These are phyloP conservation scores for Gymnocephalus cernua DNA, from an alignment of 2,113 vertebrate genomes.

Conservation along the genomic window DNA sequence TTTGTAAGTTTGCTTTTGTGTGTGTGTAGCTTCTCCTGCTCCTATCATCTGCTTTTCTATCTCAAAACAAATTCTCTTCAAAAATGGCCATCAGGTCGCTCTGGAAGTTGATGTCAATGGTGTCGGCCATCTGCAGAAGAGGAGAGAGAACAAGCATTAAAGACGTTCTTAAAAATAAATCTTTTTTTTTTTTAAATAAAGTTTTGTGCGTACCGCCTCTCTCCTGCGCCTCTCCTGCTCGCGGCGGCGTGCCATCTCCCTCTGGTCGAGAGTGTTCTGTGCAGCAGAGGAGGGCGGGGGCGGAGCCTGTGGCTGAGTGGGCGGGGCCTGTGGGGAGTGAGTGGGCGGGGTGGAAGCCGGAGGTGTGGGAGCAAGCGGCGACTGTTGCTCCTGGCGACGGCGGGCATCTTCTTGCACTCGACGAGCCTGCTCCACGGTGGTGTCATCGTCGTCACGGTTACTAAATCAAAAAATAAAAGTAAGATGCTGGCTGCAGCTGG, in stretches of 20 bases:
- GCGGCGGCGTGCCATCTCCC: constrained; percentile 89
- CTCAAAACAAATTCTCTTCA: constrained; percentile 94
- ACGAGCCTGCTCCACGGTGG: constrained; percentile 63
- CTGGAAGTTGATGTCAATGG: constrained; percentile 97
- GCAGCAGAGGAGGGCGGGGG: constrained; percentile 65
- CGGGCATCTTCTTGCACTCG: constrained; percentile 75
- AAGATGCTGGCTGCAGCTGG: neutral
- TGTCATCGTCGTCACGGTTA: constrained; percentile 90
- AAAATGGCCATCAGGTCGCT: constrained; percentile 96
- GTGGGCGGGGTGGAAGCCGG: constrained; percentile 83
- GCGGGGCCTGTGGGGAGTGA: constrained; percentile 84
- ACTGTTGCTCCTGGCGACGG: constrained; percentile 79
- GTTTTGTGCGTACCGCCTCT: constrained; percentile 85
- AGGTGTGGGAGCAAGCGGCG: constrained; percentile 77
- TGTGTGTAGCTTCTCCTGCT: constrained; percentile 57
- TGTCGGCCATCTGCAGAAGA: constrained; percentile 89
- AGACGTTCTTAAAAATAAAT: neutral
- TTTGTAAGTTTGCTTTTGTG: constrained; percentile 28
- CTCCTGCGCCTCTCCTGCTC: constrained; percentile 93
- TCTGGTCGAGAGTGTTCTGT: constrained; percentile 89
- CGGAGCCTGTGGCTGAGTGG: constrained; percentile 62
- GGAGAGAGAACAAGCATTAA: neutral
- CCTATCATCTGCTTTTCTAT: constrained; percentile 58
- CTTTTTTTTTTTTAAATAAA: too few species aligned
- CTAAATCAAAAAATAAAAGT: constrained; percentile 33